Evolutionary conservation across 1,140 invertebrate genomes (phyloP), one percentile per base, ranked within the genome.

Genomic region (Brevipalpus yothersi): DNA sequence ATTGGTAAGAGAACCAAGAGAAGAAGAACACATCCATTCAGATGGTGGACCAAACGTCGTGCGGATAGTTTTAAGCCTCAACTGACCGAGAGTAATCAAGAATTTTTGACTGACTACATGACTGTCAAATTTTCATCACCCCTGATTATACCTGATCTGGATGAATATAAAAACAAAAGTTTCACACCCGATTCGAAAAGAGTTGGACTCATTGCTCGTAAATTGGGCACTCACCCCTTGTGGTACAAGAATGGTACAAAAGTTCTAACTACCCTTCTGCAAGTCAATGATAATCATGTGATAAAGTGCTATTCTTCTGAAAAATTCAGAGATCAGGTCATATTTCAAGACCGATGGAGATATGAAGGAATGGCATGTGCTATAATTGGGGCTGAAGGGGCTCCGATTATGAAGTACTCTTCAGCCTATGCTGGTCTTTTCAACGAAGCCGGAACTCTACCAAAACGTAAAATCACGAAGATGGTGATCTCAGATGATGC

Each of bases 201-300:
- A 67, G 78, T 79, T 62, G 94, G 94, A 51, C 68, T 96, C 2
- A 82, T 98, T 68, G 90, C 83, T 0, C 77, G 81, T 58, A 98
- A 98, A 75, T 84, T 98, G 68, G 94, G 94, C 41, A 74, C 84
- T 42, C 82, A 92, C 70, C 89, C 89, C 13, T 74, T 96, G 69
- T 98, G 91, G 91, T 70, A 79, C 2, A 92, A 86, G 71, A 77
- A 83, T 73, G 92, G 92, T 1, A 77, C 77, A 67, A 81, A 77
- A 75, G 71, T 90, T 58, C 64, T 73, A 1, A 80, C 83, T 3
- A 94, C 91, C 15, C 68, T 95, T 61, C 69, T 95, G 59, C 90
- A 95, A 75, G 78, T 95, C 17, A 72, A 86, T 31, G 93, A 97
- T 69, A 96, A 96, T 73, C 91, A 96, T 77, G 88, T 96, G 4